phyloP scores from a whole-genome alignment of 2,888 invertebrate genomes.

The Catocala nupta region DNA sequence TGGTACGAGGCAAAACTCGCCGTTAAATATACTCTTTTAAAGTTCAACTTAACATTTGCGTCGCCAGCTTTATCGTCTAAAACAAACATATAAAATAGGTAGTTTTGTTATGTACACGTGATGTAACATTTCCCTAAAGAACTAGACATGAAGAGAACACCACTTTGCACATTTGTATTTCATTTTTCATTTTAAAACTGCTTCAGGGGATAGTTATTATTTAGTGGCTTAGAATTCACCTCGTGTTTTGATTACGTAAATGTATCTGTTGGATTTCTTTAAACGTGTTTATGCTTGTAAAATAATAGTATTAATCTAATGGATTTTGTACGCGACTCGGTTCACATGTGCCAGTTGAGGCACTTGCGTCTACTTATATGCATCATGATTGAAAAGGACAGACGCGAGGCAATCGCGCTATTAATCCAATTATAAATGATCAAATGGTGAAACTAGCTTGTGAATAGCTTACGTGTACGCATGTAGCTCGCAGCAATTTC shows the following conservation, averaged over 20 bases:
- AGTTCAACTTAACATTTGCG: constrained; percentile 59
- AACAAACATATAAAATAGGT: constrained; percentile 54
- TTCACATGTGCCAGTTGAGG: no score
- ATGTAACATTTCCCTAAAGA: constrained; percentile 57
- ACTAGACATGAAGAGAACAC: constrained; percentile 45
- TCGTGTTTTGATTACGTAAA: not conserved
- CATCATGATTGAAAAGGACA: no score
- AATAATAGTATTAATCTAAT: no score
- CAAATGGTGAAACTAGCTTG: no score
- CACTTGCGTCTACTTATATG: no score
- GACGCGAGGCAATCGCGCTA: no score
- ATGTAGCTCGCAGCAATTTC: no score
- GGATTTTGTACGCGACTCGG: no score
- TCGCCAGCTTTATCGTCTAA: constrained; percentile 55
- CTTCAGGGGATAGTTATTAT: constrained; percentile 20
- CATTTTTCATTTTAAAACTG: constrained; percentile 40
- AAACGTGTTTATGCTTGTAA: not conserved
- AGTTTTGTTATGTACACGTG: constrained; percentile 48
- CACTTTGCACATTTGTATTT: constrained; percentile 46
- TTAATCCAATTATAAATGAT: no score
- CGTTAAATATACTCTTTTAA: constrained; percentile 59
- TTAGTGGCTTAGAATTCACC: not conserved
- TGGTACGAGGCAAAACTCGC: constrained; percentile 52
- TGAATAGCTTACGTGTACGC: no score
- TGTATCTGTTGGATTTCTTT: not conserved